Conservation (phyloP, 2,888 invertebrate species). For the Drosophila fungiperda region DNA sequence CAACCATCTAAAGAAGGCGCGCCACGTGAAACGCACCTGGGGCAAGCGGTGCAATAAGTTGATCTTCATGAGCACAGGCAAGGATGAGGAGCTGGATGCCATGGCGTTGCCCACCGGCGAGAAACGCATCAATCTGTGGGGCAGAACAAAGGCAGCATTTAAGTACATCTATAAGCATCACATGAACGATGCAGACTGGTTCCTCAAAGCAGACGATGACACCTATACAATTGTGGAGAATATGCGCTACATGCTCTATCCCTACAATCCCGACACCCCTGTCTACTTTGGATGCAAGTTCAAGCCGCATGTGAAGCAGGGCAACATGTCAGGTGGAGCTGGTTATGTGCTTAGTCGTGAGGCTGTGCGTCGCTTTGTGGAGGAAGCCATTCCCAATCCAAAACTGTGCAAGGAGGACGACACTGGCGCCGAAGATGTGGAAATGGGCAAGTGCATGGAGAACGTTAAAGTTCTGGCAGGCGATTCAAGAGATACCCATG, state of each 20-base stretch:
- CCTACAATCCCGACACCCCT: constrained; percentile 15
- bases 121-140: constrained; percentile 12
- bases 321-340: constrained; percentile 30
- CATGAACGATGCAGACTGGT: constrained; percentile 30
- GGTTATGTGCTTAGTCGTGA: constrained; percentile 20
- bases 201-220: constrained; percentile 24
- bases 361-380: constrained; percentile 28
- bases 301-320: constrained; percentile 20
- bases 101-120: background rate
- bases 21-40: constrained; percentile 27
- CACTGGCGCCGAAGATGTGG: background rate
- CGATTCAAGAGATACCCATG: constrained; percentile 93
- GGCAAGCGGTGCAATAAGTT: constrained; percentile 31
- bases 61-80: constrained; percentile 22
- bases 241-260: constrained; percentile 23
- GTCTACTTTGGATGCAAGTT: constrained; percentile 21
- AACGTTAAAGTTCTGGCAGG: constrained; percentile 93
- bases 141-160: constrained; percentile 16
- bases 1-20: constrained; percentile 8
- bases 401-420: background rate
- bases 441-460: constrained; percentile 90
- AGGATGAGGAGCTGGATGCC: constrained; percentile 14
- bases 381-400: constrained; percentile 6
- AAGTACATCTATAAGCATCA: constrained; percentile 27
- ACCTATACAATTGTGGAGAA: constrained; percentile 26